Evolutionary conservation across 2,888 invertebrate species (phyloP).

Genomic region (Piscicola geometra): DNA sequence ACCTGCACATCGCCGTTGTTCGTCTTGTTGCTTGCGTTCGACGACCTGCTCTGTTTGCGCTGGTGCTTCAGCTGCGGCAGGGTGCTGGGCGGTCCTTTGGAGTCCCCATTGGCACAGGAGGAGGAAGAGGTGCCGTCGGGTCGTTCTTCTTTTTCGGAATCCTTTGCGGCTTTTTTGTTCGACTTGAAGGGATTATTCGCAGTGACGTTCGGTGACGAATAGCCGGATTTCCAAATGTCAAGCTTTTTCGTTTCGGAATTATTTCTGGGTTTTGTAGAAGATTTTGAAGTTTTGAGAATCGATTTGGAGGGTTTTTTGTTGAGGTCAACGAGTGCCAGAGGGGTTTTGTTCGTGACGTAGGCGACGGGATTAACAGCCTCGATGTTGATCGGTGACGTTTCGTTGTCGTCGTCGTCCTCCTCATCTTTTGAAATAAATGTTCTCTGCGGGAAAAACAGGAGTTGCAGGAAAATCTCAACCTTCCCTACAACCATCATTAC

Average conservation of each 20-base stretch:
- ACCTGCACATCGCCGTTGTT: neutral
- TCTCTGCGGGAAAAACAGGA: constrained; percentile 10
- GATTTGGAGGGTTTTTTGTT: constrained; percentile 12
- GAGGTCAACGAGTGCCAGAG: neutral
- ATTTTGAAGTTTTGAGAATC: constrained; percentile 11
- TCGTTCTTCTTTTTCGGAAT: neutral
- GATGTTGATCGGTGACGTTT: neutral
- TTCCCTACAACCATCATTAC: too few species aligned
- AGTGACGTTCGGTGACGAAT: neutral
- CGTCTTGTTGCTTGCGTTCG: neutral
- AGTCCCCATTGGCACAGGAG: neutral
- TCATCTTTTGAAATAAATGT: constrained; percentile 23
- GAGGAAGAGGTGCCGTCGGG: neutral
- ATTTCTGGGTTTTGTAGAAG: neutral
- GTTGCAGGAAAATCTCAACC: too few species aligned
- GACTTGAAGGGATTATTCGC: neutral
- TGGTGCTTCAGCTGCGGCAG: constrained; percentile 12
- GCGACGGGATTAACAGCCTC: neutral
- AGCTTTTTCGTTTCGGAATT: neutral
- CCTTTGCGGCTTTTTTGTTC: neutral
- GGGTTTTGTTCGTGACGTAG: constrained; percentile 7
- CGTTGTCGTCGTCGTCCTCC: constrained; percentile 17
- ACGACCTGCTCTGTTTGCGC: neutral
- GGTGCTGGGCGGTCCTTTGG: neutral
- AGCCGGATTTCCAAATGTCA: constrained; percentile 15